Conservation (phyloP, 1,140 invertebrate genomes). For the Arctopsyche grandis region DNA sequence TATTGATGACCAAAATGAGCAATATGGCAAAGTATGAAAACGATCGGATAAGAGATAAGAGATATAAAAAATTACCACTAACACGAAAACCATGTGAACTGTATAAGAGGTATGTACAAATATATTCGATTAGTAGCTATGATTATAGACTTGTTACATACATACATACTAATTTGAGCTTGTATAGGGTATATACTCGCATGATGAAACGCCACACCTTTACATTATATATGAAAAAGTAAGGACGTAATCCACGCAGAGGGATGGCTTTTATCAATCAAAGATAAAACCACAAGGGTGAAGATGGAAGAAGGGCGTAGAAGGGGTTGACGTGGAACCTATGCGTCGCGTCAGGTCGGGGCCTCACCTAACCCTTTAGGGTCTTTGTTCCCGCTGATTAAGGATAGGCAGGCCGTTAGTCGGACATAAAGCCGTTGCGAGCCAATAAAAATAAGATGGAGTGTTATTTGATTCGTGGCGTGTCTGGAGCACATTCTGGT, state of each 20-base stretch:
- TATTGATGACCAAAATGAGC: too few species aligned
- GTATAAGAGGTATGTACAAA: too few species aligned
- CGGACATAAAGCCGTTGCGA: conserved; percentile 45
- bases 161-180: too few species aligned
- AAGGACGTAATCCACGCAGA: neutral
- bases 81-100: too few species aligned
- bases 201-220: too few species aligned
- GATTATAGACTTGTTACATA: too few species aligned
- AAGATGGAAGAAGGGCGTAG: neutral
- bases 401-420: conserved; percentile 11
- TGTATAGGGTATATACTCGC: too few species aligned
- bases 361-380: neutral
- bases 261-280: conserved; percentile 25
- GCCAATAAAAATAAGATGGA: conserved; percentile 52
- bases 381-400: conserved; percentile 38
- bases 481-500: conserved; percentile 44
- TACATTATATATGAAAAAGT: too few species aligned
- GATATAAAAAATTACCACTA: too few species aligned
- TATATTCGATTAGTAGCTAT: too few species aligned
- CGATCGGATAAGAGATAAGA: too few species aligned
- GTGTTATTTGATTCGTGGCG: conserved; percentile 54
- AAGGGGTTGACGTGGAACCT: neutral
- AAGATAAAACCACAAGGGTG: conserved; percentile 22
- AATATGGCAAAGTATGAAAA: too few species aligned
- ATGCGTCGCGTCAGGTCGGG: neutral